These are phyloP conservation scores for Knipowitschia caucasica DNA, from an alignment of 2,797 vertebrate species.

Conservation along the genomic window DNA sequence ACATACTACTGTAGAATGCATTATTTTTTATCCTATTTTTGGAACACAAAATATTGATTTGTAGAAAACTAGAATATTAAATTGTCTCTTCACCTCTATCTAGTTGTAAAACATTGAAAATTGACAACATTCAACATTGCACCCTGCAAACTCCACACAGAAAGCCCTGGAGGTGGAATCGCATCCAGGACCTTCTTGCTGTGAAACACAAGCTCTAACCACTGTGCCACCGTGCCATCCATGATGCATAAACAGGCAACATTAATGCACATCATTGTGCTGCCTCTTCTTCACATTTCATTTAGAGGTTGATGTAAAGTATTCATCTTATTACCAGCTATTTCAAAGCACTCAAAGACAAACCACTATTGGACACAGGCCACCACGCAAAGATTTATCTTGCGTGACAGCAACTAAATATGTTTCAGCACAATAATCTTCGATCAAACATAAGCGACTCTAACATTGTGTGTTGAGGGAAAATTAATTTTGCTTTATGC, in stretches of 20 bases:
- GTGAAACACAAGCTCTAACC: no score
- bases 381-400: conserved; percentile 9
- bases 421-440: conserved; percentile 8
- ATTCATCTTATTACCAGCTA: conserved; percentile 8
- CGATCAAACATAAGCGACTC: not conserved
- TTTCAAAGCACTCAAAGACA: conserved; percentile 7
- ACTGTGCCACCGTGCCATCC: no score
- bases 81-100: no score
- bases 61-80: no score
- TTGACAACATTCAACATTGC: no score
- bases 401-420: not conserved
- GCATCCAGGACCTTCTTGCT: no score
- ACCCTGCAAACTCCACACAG: no score
- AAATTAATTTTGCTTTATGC: not conserved
- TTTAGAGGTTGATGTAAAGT: conserved; percentile 10
- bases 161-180: no score
- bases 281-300: conserved; percentile 9
- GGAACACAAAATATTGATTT: no score
- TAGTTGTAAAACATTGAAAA: no score
- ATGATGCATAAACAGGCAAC: conserved; percentile 10
- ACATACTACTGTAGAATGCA: no score
- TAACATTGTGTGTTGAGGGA: not conserved
- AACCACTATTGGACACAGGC: conserved; percentile 8
- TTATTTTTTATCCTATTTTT: no score
- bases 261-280: conserved; percentile 1